Base-by-base conservation (phyloP, 2,888 invertebrate species). In the Lepidonotus clava region DNA sequence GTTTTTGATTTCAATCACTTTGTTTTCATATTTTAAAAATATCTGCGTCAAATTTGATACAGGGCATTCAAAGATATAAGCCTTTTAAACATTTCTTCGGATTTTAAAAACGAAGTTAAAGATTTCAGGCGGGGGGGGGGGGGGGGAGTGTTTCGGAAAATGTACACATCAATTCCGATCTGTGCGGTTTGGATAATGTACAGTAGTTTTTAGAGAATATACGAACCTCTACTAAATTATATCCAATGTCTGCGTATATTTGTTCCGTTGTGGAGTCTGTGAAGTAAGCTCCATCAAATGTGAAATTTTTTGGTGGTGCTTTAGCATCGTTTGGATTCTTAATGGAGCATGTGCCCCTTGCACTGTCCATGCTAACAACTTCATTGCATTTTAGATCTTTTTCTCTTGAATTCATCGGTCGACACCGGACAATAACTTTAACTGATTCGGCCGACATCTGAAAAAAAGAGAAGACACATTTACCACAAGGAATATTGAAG, bases 201-300 rank as follows among this genome's bases (percentile, higher is more conserved):
- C 46, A 46, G 46, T 46, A 46, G 8, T 8, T 11, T 46, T 8
- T 46, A 46, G 8, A 18, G 18, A 46, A 46, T 8, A 46, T 46
- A 18, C 91, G 93, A 93, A 96, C 96, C 95, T 97, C 97, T 53
- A 97, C 96, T 46, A 97, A 94, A 0, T 97, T 96, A 92, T 96
- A 97, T 87, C 96, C 96, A 88, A 97, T 97, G 92, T 98, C 97
- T 92, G 97, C 97, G 95, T 98, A 98, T 53, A 98, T 96, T 67
- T 95, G 95, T 93, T 98, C 98, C 0, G 98, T 98, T n/a, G 96
- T 96, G 0, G 97, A 96, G 86, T 96, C 96, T 71, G 95, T 95
- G 90, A 96, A 96, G 93, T 98, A 98, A 0, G 97, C 96, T 41
- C 97, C 97, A 94, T 98, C 98, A 95, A 97, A 98, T 32, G 96